phyloP scores from a whole-genome alignment of 37 sponge, comb jelly and placozoan species.

The Haliclona indistincta region DNA sequence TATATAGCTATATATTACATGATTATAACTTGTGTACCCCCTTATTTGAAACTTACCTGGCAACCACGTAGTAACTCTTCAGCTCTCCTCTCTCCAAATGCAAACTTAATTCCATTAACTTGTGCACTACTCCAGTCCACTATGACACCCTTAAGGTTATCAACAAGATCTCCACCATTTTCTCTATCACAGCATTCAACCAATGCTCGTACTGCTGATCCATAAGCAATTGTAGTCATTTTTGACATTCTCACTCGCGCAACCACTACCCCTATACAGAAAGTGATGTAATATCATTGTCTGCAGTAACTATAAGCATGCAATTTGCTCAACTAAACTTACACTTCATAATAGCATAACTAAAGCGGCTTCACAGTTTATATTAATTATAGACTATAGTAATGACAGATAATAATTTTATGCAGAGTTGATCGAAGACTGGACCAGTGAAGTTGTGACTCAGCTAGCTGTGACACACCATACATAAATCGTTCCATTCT shows the following conservation, averaged over 20 bases:
- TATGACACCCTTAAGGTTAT: neutral
- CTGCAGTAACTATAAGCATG: too few relatives aligned
- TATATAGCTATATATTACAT: too few relatives aligned
- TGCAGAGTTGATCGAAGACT: too few relatives aligned
- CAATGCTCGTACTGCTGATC: slow-evolving; percentile 2
- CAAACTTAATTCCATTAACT: slow-evolving; percentile 21
- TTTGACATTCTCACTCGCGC: slow-evolving; percentile 10
- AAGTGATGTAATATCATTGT: neutral
- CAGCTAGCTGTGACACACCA: too few relatives aligned
- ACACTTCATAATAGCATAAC: slow-evolving; percentile 9
- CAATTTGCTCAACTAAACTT: too few relatives aligned
- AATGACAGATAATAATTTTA: too few relatives aligned
- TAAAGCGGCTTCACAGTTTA: too few relatives aligned
- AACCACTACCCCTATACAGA: neutral
- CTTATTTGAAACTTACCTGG: too few relatives aligned
- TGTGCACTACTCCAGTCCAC: slow-evolving; percentile 29
- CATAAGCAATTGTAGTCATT: slow-evolving; percentile 7
- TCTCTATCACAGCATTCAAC: slow-evolving; percentile 3
- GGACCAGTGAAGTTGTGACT: too few relatives aligned
- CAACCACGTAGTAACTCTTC: slow-evolving; percentile 11
- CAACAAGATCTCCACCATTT: neutral
- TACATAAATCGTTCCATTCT: too few relatives aligned
- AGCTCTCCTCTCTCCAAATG: neutral
- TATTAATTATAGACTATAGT: too few relatives aligned
- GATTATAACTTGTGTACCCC: too few relatives aligned